A percentile compares a stretch with the other conserved stretches of the same genome.
These are phyloP conservation scores for Lamproptera curius DNA, from an alignment of 2,888 invertebrate genomes.

Conservation along the genomic window DNA sequence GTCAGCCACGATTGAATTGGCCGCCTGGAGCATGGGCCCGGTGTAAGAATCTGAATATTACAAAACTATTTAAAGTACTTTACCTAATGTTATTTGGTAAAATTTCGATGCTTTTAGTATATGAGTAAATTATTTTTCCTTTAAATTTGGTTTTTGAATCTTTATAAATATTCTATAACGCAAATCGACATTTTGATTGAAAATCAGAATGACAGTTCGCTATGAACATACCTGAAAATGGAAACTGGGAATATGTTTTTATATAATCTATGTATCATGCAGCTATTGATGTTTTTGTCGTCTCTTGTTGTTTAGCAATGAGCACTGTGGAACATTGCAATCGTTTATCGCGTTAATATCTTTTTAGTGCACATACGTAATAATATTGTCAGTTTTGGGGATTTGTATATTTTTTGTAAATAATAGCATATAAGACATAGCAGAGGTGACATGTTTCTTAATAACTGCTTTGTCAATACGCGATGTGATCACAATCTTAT, in stretches of 20 bases:
- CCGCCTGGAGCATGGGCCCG: too few species aligned
- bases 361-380: constrained; percentile 6
- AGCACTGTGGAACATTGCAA: constrained; percentile 4
- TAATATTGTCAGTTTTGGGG: constrained; percentile 1
- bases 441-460: constrained; percentile 40
- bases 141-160: not conserved
- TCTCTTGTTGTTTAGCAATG: constrained; percentile 24
- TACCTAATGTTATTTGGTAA: too few species aligned
- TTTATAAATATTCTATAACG: not conserved
- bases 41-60: too few species aligned
- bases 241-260: constrained; percentile 13
- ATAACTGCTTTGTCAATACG: constrained; percentile 51
- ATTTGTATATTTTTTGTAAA: constrained; percentile 16
- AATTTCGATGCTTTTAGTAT: too few species aligned
- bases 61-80: too few species aligned
- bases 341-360: constrained; percentile 9
- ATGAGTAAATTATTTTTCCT: too few species aligned
- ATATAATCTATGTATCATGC: constrained; percentile 20
- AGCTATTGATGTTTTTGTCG: constrained; percentile 34
- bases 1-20: too few species aligned
- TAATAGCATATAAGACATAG: not conserved
- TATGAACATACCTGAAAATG: not conserved
- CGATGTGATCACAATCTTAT: constrained; percentile 31
- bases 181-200: not conserved
- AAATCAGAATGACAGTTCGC: constrained; percentile 5